These are phyloP conservation scores for Steinernema feltiae DNA, from an alignment of 1,140 invertebrate genomes.

Conservation along the genomic window DNA sequence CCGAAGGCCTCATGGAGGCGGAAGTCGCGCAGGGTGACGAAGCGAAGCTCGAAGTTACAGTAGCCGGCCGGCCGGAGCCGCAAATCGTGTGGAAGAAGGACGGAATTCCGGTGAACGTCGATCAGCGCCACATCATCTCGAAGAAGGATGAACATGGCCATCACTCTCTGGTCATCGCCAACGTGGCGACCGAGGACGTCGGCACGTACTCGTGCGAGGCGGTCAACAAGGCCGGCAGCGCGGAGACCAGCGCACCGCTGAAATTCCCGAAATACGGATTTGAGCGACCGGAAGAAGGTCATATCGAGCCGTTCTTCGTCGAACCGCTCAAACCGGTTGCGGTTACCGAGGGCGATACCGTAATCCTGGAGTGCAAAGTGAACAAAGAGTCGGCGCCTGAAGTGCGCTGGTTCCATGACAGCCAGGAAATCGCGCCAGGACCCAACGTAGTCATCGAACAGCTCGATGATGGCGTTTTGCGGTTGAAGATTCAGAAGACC, in stretches of 20 bases:
- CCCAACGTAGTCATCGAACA: slow-evolving; percentile 41
- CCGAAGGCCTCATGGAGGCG: slow-evolving; percentile 55
- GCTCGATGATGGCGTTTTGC: slow-evolving; percentile 48
- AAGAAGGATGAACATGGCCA: slow-evolving; percentile 32
- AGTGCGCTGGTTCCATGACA: slow-evolving; percentile 51
- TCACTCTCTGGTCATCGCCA: slow-evolving; percentile 30
- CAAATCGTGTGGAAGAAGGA: slow-evolving; percentile 36
- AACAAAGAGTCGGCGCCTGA: slow-evolving; percentile 50
- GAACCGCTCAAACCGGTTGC: slow-evolving; percentile 36
- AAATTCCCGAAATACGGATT: slow-evolving; percentile 49
- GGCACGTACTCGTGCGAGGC: slow-evolving; percentile 42
- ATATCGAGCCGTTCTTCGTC: slow-evolving; percentile 39
- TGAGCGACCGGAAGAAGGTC: slow-evolving; percentile 29
- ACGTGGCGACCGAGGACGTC: slow-evolving; percentile 21
- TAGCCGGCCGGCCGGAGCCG: slow-evolving; percentile 76
- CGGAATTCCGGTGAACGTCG: slow-evolving; percentile 27
- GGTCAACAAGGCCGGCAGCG: slow-evolving; percentile 46
- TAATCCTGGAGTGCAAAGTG: slow-evolving; percentile 45
- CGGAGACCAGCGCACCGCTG: slow-evolving; percentile 39
- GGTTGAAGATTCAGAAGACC: slow-evolving; percentile 42
- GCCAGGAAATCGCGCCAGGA: slow-evolving; percentile 10
- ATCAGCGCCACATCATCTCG: slow-evolving; percentile 30
- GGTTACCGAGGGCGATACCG: slow-evolving; percentile 47
- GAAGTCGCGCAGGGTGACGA: slow-evolving; percentile 58
- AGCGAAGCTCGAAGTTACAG: slow-evolving; percentile 68